These are phyloP conservation scores for Toxotes jaculatrix DNA, from an alignment of 2,113 vertebrate species.

Conservation along the genomic window DNA sequence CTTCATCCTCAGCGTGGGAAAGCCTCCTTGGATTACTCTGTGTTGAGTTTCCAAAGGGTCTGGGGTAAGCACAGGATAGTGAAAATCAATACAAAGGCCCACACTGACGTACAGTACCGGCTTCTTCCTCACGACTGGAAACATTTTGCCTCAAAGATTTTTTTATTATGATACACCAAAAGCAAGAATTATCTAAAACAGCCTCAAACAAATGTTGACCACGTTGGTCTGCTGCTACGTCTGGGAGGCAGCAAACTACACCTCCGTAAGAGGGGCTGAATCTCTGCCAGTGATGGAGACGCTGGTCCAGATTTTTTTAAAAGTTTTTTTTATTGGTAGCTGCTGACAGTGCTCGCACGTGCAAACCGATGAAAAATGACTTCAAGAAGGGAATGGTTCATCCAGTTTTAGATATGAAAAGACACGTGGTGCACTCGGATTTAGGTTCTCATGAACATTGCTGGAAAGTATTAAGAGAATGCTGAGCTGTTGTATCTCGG, in stretches of 20 bases:
- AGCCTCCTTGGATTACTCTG: constrained; percentile 28
- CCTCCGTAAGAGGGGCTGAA: neutral
- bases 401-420: constrained; percentile 16
- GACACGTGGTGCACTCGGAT: constrained; percentile 35
- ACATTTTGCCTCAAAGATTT: neutral
- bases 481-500: neutral
- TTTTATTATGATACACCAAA: neutral
- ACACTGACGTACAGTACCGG: neutral
- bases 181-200: neutral
- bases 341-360: neutral
- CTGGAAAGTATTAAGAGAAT: constrained; percentile 33
- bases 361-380: constrained; percentile 40
- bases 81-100: constrained; percentile 23
- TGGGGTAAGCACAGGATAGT: constrained; percentile 9
- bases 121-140: neutral
- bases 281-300: constrained; percentile 13
- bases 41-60: constrained; percentile 43
- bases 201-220: neutral
- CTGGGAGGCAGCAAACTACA: constrained; percentile 16
- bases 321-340: neutral
- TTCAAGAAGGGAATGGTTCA: constrained; percentile 18
- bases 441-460: constrained; percentile 11
- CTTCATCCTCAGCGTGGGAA: constrained; percentile 64
- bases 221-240: neutral
- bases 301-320: constrained; percentile 1